Conservation (phyloP, 2,797 vertebrate species). For the Eleutherodactylus coqui region DNA sequence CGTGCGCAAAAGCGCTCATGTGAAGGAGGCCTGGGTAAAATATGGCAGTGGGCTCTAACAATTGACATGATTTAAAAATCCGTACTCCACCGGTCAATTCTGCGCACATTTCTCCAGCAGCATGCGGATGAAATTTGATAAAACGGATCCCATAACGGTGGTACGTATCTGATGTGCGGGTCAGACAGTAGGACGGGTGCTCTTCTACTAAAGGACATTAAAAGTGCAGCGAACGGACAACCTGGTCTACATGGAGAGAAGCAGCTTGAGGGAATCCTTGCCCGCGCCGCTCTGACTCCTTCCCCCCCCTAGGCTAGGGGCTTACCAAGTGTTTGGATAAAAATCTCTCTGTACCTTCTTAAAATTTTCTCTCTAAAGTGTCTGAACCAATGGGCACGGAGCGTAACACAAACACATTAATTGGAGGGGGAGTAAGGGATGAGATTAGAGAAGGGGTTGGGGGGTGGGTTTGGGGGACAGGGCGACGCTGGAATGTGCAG, state of each 20-base stretch:
- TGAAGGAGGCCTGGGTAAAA: no score
- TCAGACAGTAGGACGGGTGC: conserved; percentile 38
- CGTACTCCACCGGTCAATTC: no score
- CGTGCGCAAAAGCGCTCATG: no score
- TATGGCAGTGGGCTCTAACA: no score
- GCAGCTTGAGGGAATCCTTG: not conserved
- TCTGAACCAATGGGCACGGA: conserved; percentile 66
- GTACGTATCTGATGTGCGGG: not conserved
- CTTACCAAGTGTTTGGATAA: conserved; percentile 68
- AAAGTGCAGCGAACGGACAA: not conserved
- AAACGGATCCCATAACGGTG: not conserved
- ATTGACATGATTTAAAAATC: no score
- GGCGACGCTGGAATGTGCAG: conserved; percentile 68
- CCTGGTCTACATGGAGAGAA: not conserved
- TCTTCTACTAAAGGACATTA: not conserved
- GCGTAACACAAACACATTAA: conserved; percentile 69
- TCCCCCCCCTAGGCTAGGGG: conserved; percentile 31
- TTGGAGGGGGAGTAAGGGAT: conserved; percentile 47
- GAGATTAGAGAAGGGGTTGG: conserved; percentile 57
- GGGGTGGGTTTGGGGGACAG: conserved; percentile 59
- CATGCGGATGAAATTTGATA: no score
- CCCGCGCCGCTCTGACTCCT: not conserved
- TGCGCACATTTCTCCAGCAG: no score
- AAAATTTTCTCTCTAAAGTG: conserved; percentile 58
- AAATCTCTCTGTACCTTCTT: conserved; percentile 62